Evolutionary conservation across 1,140 invertebrate genomes (phyloP), one percentile per base, ranked within the genome.

Genomic region (Hylaeus anthracinus): DNA sequence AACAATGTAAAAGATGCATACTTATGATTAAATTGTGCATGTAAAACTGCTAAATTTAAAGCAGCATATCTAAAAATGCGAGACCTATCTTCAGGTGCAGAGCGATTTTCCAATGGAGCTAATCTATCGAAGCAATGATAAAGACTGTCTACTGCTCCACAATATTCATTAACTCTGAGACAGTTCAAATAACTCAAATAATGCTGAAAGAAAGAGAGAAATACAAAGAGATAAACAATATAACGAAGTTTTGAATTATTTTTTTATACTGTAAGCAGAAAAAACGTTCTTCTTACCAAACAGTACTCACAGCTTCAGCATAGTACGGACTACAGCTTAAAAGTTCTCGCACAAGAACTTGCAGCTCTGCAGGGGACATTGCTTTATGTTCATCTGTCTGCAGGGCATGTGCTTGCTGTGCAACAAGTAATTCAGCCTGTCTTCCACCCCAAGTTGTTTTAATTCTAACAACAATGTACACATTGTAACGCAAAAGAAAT

Each of bases 111-210:
- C 15, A 94, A 81, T 72, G 93, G 92, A 4, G 95, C 94, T 67
- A 95, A 95, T 77, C 97, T 95, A 91, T 98, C 97, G 90, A 98
- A 97, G 89, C 97, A 97, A 86, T 98, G 96, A 93, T 97, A 97
- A 0, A 98, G 93, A 83, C 96, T 97, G 85, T 97, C 96, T 74
- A 98, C 91, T 0, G 98, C 96, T 2, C 97, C 97, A 89, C 96
- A 97, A 90, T 97, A 97, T 91, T 99, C 98, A 88, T 97, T 97
- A 4, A 98, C 95, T 48, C 98, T 94, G 60, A 98, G 91, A 88
- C 96, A 98, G 92, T 98, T 99, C 85, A 99, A 93, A 90, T 98
- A 99, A 88, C 97, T 97, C 48, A 99, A 93, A 90, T 97, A 98
- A 94, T 98, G 97, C 96, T 98, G 92, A 84, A 96, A 95, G 15